Evolutionary conservation across 2,113 vertebrate species (phyloP).

Genomic region (Actinemys pallida): DNA sequence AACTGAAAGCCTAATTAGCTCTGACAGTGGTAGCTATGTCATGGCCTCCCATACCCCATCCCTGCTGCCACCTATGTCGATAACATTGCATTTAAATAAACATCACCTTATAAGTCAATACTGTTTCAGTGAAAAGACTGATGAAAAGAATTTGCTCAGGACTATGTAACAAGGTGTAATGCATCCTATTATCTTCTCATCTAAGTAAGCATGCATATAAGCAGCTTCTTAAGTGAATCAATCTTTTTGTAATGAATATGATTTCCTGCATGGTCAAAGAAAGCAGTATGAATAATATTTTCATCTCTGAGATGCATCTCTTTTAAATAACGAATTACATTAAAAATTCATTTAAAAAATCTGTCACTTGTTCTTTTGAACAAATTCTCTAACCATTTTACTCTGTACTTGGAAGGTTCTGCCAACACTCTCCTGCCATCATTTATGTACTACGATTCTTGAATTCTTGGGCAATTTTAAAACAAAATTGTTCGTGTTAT

Average conservation of each 20-base stretch:
- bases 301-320: slow-evolving; percentile 10
- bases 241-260: slow-evolving; percentile 36
- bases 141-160: slow-evolving; percentile 16
- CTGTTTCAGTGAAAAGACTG: slow-evolving; percentile 36
- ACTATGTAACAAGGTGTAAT: slow-evolving; percentile 14
- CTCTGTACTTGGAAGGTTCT: background rate
- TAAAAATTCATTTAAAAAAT: slow-evolving; percentile 58
- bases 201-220: slow-evolving; percentile 53
- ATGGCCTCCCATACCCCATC: slow-evolving; percentile 37
- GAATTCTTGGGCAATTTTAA: background rate
- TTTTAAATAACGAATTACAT: slow-evolving; percentile 33
- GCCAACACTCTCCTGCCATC: background rate
- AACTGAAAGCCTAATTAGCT: slow-evolving; percentile 64
- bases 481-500: background rate
- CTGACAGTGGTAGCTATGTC: slow-evolving; percentile 36
- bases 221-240: background rate
- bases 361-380: background rate
- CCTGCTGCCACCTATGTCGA: slow-evolving; percentile 52
- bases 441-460: background rate
- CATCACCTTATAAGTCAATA: slow-evolving; percentile 24
- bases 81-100: slow-evolving; percentile 60
- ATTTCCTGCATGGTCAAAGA: slow-evolving; percentile 43
- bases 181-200: slow-evolving; percentile 44
- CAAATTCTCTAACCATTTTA: background rate
- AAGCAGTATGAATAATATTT: slow-evolving; percentile 23